Base-by-base conservation (phyloP, 2,888 invertebrate species). In the Hyppa rectilinea region DNA sequence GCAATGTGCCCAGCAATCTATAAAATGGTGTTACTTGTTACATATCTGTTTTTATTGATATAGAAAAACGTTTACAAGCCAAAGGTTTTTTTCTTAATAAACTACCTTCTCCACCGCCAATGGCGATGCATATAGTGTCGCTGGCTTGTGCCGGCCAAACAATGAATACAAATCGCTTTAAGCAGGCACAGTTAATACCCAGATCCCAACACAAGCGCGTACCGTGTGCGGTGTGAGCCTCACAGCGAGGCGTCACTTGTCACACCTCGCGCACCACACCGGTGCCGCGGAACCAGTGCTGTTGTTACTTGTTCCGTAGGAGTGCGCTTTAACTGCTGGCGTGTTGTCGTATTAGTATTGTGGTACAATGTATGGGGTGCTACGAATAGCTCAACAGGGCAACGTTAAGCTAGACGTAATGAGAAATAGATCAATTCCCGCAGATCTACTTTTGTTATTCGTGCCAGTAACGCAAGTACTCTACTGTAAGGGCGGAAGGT, bases 231-330 rank as follows among this genome's bases (percentile, higher is more conserved):
- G 26, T 20, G 38, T 26, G 73, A n/a, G 20, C 17, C 23, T 62
- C 75, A 23, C 75, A 47, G 58, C 40, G 17, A 20, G 47, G 47
- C 29, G 76, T 43, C 47, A 80, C 4, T 45, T 75, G 10, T 78
- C 63, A 66, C 78, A 78, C 63, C 76, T 69, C n/a, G n/a, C n/a
- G n/a, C n/a, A n/a, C 38, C 26, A 10, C 43, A 67, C 34, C 58
- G 31, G 63, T 17, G 40, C 20, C 7, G 23, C 5, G 38, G 12
- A 26, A 6, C 50, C 43, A 34, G 31, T 59, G 40, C 58, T 23
- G 40, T 26, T 43, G 45, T 38, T 12, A 53, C 52, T 53, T 34
- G 63, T 47, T 55, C 65, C 40, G 36, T 49, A 74, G 14, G 31
- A 34, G 17, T 40, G 38, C 52, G 38, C 52, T n/a, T 7, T 7